Conservation (phyloP, 2,113 vertebrate species). For the Scomber scombrus region DNA sequence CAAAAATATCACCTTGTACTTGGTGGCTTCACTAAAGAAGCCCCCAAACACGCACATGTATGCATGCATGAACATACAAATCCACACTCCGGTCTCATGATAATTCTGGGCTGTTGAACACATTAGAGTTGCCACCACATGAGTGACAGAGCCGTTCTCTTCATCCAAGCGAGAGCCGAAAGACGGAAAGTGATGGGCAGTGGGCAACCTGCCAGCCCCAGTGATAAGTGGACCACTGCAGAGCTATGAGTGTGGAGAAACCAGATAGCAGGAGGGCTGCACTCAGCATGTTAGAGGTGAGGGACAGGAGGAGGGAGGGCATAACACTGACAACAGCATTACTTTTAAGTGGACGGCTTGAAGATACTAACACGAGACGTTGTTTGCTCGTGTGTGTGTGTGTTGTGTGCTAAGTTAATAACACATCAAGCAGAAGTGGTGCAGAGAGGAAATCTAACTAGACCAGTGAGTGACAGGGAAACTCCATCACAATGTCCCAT, state of each 20-base stretch:
- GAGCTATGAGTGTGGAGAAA: constrained; percentile 71
- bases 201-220: constrained; percentile 81
- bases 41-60: not conserved
- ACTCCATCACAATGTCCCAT: constrained; percentile 29
- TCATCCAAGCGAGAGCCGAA: constrained; percentile 40
- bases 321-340: constrained; percentile 68
- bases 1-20: constrained; percentile 18
- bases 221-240: constrained; percentile 83
- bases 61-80: not conserved
- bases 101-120: constrained; percentile 52
- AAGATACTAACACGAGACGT: constrained; percentile 63
- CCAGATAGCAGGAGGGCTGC: constrained; percentile 82
- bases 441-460: constrained; percentile 50
- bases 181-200: constrained; percentile 65
- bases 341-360: constrained; percentile 71
- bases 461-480: constrained; percentile 50
- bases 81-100: constrained; percentile 16
- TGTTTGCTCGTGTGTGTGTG: constrained; percentile 29
- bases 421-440: constrained; percentile 46
- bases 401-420: constrained; percentile 40
- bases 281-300: constrained; percentile 80
- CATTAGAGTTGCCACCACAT: constrained; percentile 41
- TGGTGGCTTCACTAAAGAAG: not conserved
- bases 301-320: constrained; percentile 40
- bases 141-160: constrained; percentile 15